These are phyloP conservation scores for Nothocercus julius DNA, from an alignment of 2,113 vertebrate species.

Conservation along the genomic window DNA sequence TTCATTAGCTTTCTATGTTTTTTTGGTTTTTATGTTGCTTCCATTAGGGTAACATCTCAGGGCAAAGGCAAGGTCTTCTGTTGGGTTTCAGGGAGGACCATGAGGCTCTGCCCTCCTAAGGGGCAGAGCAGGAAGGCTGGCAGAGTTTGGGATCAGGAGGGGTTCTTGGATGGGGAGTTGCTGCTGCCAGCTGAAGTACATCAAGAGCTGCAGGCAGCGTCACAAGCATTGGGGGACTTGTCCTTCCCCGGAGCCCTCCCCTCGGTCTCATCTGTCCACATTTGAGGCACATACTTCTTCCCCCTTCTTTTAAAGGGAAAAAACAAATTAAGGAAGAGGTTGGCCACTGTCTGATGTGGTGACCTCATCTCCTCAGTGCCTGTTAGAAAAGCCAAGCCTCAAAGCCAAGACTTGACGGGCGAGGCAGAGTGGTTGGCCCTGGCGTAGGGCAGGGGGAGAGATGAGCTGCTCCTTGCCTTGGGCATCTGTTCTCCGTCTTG, in stretches of 20 bases:
- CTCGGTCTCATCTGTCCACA: neutral
- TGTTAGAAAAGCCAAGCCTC: neutral
- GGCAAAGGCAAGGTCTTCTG: neutral
- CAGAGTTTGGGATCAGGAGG: neutral
- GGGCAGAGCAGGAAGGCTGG: neutral
- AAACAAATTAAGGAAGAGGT: neutral
- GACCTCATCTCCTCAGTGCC: neutral
- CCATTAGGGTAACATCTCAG: neutral
- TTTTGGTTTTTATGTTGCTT: neutral
- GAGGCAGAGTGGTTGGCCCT: neutral
- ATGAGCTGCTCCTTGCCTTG: neutral
- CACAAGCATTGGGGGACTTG: neutral
- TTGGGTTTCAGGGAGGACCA: neutral
- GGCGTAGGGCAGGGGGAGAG: neutral
- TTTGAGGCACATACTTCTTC: neutral
- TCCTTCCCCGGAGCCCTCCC: neutral
- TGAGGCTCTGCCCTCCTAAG: neutral
- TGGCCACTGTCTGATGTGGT: rapidly evolving
- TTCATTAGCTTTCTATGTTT: neutral
- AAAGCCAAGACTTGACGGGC: neutral
- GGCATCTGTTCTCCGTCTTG: neutral
- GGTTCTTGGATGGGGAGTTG: neutral
- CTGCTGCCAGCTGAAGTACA: neutral
- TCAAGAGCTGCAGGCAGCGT: neutral
- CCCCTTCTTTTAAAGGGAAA: neutral